Conservation (phyloP, 1,140 invertebrate species). For the Drosophila bipectinata region DNA sequence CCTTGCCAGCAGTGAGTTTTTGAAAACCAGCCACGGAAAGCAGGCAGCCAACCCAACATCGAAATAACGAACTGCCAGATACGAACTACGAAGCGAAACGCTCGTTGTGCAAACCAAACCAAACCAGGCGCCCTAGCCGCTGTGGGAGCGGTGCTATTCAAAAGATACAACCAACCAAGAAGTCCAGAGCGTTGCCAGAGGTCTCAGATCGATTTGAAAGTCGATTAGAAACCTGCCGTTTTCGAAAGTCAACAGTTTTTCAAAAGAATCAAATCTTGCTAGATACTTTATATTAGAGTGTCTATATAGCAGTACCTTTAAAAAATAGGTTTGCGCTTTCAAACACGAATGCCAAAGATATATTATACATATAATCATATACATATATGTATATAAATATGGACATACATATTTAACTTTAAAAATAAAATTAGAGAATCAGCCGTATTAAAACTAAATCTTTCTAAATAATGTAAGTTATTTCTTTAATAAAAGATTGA, state of each 20-base stretch:
- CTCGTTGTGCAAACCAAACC: conserved; percentile 66
- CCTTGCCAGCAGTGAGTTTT: conserved; percentile 30
- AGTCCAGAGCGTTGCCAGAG: conserved; percentile 43
- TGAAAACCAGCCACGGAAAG: conserved; percentile 19
- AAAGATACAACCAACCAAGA: conserved; percentile 29
- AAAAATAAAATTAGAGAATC: no score
- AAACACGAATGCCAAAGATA: no score
- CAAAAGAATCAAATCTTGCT: not conserved
- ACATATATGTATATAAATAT: no score
- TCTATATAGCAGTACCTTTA: not conserved
- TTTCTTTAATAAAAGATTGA: no score
- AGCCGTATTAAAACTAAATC: no score
- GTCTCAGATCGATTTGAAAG: conserved; percentile 44
- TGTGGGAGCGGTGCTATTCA: conserved; percentile 65
- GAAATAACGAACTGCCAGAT: conserved; percentile 38
- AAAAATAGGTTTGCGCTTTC: no score
- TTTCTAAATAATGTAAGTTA: no score
- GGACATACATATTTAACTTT: no score
- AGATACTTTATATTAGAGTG: not conserved
- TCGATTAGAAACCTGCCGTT: conserved; percentile 21
- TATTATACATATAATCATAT: no score
- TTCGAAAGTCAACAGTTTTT: not conserved
- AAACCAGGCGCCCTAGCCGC: conserved; percentile 42
- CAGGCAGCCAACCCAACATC: conserved; percentile 38
- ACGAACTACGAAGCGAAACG: conserved; percentile 47